Evolutionary conservation across 2,113 vertebrate genomes (phyloP).

Genomic region (Barbus barbus): DNA sequence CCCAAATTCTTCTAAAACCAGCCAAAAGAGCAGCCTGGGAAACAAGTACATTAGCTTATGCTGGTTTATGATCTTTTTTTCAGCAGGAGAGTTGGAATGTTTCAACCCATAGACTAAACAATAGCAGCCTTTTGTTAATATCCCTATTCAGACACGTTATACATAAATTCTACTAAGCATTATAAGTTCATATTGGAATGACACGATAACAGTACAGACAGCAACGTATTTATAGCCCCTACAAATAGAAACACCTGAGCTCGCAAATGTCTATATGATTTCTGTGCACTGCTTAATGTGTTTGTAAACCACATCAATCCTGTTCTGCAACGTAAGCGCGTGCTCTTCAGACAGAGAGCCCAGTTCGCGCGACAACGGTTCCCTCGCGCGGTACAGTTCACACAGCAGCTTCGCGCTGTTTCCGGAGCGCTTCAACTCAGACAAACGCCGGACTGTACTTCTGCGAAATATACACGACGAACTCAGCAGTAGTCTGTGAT

Average conservation of each 20-base stretch:
- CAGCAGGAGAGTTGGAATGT: background rate
- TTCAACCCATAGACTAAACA: background rate
- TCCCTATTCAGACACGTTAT: background rate
- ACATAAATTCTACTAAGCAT: background rate
- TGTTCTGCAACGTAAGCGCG: conserved; percentile 77
- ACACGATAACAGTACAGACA: background rate
- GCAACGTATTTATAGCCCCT: background rate
- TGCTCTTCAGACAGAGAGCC: conserved; percentile 80
- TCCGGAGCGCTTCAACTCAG: conserved; percentile 73
- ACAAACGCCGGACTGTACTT: conserved; percentile 72
- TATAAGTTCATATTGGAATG: background rate
- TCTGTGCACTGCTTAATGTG: conserved; percentile 79
- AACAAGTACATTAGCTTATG: background rate
- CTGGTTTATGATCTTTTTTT: too few relatives aligned
- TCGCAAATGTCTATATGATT: background rate
- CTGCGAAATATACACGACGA: conserved; percentile 81
- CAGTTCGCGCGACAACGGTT: conserved; percentile 75
- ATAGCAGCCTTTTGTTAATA: background rate
- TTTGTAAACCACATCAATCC: conserved; percentile 77
- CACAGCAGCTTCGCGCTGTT: conserved; percentile 73
- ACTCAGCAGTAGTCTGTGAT: conserved; percentile 77
- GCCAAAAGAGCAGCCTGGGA: background rate
- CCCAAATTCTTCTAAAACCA: background rate
- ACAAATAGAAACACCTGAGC: background rate
- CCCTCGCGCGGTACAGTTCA: conserved; percentile 72